Evolutionary conservation across 2,888 invertebrate species (phyloP), one percentile per base, ranked within the genome.

Genomic region (Elysia crispata): DNA sequence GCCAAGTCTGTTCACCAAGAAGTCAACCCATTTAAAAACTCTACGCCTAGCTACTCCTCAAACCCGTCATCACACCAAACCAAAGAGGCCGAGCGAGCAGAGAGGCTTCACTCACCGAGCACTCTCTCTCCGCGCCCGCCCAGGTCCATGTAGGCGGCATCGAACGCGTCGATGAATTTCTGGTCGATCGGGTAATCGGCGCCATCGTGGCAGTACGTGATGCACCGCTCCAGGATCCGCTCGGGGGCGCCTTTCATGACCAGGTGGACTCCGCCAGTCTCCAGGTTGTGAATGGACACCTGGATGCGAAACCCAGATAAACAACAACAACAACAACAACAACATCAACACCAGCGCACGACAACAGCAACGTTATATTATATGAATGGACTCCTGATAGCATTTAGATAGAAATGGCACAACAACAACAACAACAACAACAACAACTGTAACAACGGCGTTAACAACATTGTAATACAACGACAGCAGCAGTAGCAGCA

Each of bases 161-260:
- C 80, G 62, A 81, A 82, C 0, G 31, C 62, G 6, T 76, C 67
- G 6, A 41, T 8, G 72, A 80, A 82, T 1, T 33, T 5, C 1
- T 62, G 57, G 54, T 78, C 72, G 5, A 81, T 72, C 15, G 60
- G 33, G 1, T 23, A 0, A 15, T 78, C 76, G 23, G 70, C 28
- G 11, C 76, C 80, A 15, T 69, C 0, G 0, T 11, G 5, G 20
- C 1, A n/a, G 31, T 64, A 77, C 25, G 80, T 66, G n/a, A 41
- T 31, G 18, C 80, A 82, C 13, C 80, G 74, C 25, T 80, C 78
- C n/a, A 82, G 70, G 23, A 82, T 79, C 13, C 82, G 60, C 41
- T 82, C 82, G 11, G 82, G 82, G 18, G 82, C 82, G 6, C 82
- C 82, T 50, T 82, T 82, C 82, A 82, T 82, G 62, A 82, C 82